Base-by-base conservation (phyloP, 1,140 invertebrate species). In the Aphaenogaster rudis region DNA sequence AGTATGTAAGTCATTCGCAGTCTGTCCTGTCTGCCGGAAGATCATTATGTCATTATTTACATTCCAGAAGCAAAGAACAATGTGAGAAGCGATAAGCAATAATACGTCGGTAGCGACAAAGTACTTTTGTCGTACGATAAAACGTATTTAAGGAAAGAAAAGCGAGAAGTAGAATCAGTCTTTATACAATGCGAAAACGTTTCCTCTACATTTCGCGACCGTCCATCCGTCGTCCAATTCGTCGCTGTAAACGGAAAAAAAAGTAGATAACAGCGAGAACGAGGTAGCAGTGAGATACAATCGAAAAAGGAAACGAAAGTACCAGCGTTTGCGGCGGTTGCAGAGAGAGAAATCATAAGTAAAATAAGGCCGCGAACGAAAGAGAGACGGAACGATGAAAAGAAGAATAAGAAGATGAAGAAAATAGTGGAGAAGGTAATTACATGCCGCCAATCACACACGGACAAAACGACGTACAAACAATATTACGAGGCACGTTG, bases 381-480 rank as follows among this genome's bases (percentile, higher is more conserved):
- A 86, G 42, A 63, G 77, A 80, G 48, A 66, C 11, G n/a, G 64
- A 69, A 85, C n/a, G 45, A 39, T 54, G 78, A 88, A 88, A 90
- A 61, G 50, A 86, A 80, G 21, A 67, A 69, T 42, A 63, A 52
- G 52, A 88, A 84, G 66, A 48, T 33, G 33, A 91, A 88, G 88
- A 85, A 69, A 59, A 76, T 79, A 90, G 78, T 33, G 71, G 86
- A 86, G 63, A 63, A 67, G 79, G 71, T 69, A 89, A 88, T 82
- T 88, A 92, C 88, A 89, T 85, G 86, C 90, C 85, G 87, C 77
- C 90, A 93, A 85, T 91, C 93, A 90, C 84, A 91, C 90, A 88
- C 90, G 91, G 88, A 93, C 93, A 86, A 90, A 88, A 93, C 90
- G 88, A 93, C 89, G 87, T 88, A 91, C 90, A 91, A 88, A 92